Conservation (phyloP, 2,797 vertebrate genomes). For the Sylvia borin region DNA sequence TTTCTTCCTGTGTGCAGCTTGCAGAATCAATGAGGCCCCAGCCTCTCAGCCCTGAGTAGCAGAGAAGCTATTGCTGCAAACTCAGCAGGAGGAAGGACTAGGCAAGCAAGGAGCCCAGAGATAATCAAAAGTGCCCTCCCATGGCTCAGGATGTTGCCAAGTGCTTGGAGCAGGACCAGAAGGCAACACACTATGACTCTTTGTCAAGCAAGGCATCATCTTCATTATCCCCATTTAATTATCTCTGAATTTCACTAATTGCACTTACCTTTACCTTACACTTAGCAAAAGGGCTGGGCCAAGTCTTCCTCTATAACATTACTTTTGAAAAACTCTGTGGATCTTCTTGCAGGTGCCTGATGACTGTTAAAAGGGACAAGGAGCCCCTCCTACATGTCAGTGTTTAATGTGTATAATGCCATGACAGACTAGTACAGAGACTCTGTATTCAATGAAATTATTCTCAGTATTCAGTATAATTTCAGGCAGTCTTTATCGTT, state of each 20-base stretch:
- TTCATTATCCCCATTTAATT: constrained; percentile 37
- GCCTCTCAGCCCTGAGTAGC: constrained; percentile 16
- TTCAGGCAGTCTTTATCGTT: not conserved
- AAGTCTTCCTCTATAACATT: not conserved
- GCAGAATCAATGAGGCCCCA: constrained; percentile 52
- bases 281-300: not conserved
- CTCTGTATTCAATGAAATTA: not conserved
- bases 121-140: constrained; percentile 62
- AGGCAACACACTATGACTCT: not conserved
- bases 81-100: constrained; percentile 54
- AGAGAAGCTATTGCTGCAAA: constrained; percentile 25
- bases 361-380: not conserved
- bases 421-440: not conserved
- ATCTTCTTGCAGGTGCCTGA: not conserved
- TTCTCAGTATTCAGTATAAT: not conserved
- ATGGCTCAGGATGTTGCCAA: constrained; percentile 48
- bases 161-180: constrained; percentile 38
- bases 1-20: constrained; percentile 26
- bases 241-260: constrained; percentile 19
- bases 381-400: not conserved
- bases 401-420: not conserved
- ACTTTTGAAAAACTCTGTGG: not conserved
- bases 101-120: constrained; percentile 42
- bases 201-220: constrained; percentile 24
- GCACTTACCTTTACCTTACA: constrained; percentile 35